These are phyloP conservation scores for Drepana falcataria DNA, from an alignment of 2,888 invertebrate species.

Conservation along the genomic window DNA sequence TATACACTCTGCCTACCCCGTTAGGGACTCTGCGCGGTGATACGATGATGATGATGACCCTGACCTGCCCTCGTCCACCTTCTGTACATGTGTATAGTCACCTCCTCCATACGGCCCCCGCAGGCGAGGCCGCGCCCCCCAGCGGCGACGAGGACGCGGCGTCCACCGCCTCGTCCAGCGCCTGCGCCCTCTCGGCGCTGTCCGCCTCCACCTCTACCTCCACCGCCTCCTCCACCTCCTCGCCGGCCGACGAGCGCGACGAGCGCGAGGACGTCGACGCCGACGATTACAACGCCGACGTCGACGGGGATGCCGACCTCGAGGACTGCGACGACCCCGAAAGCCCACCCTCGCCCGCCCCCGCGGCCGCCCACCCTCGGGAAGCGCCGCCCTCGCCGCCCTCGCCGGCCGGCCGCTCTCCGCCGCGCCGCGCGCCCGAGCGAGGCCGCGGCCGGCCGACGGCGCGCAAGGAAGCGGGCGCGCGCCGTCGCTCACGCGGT, in stretches of 20 bases:
- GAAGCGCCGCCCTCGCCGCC: slow-evolving; percentile 10
- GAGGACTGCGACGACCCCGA: slow-evolving; percentile 12
- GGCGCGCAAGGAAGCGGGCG: slow-evolving; percentile 26
- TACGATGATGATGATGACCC: too few relatives aligned
- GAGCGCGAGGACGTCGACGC: slow-evolving; percentile 15
- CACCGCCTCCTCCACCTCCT: slow-evolving; percentile 31
- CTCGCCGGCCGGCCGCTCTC: slow-evolving; percentile 4
- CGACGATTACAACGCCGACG: slow-evolving; percentile 13
- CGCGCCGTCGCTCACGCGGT: slow-evolving; percentile 18
- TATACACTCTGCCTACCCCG: too few relatives aligned
- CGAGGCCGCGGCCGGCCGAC: slow-evolving; percentile 18
- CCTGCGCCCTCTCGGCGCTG: slow-evolving; percentile 26
- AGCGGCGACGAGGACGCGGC: slow-evolving; percentile 32
- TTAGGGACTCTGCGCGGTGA: too few relatives aligned
- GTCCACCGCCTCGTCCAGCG: slow-evolving; percentile 34
- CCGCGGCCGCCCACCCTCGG: slow-evolving; percentile 10
- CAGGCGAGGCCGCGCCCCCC: slow-evolving; percentile 24
- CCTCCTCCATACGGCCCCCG: too few relatives aligned
- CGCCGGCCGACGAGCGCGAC: slow-evolving; percentile 19
- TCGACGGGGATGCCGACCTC: slow-evolving; percentile 14
- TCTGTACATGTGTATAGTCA: too few relatives aligned
- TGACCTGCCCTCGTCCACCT: too few relatives aligned
- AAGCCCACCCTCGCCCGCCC: slow-evolving; percentile 2
- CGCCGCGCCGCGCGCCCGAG: slow-evolving; percentile 13
- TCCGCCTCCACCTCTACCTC: slow-evolving; percentile 32